Base-by-base conservation (phyloP, 2,888 invertebrate genomes). In the Lordiphosa fenestrarum region DNA sequence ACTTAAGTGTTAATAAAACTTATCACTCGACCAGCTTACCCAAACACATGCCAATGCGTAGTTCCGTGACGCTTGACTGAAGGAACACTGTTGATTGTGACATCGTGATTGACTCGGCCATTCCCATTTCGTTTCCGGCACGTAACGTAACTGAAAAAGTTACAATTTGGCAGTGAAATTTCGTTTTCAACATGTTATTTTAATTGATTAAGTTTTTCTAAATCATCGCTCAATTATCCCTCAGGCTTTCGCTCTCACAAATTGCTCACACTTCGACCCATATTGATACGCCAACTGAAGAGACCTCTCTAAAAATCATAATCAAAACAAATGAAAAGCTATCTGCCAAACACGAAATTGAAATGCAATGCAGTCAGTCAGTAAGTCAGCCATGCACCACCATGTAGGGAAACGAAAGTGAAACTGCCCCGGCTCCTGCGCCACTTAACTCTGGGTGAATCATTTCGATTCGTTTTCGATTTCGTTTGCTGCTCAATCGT, bases 91-190 rank as follows among this genome's bases (percentile, higher is more conserved):
- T 61, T 35, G 23, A 46, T 33, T 12, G 39, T 60, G 66, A 66
- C 69, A 60, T 71, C 62, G 63, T 72, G 73, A 70, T 58, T 58
- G 61, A 66, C 51, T 61, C 52, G 9, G 37, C 52, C 40, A 39
- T 39, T 48, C 49, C 55, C 55, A 53, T 70, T 69, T 70, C 55
- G 53, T 71, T 80, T 77, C 81, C 84, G 84, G 76, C 68, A 68
- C 76, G 15, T 15, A 84, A 83, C 77, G 77, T 77, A 76, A 71
- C 64, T 61, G 53, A 63, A 80, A 80, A 76, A 15, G 73, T 73
- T 73, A 80, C 65, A 66, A 54, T 75, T 83, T 83, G 73, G 84
- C 84, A 77, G 76, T 68, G 84, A 83, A 77, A 76, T 77, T 69
- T 69, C 67, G 48, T 71, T 68, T 60, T 58, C 50, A n/a, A n/a